phyloP scores from a whole-genome alignment of 2,797 vertebrate species.

The Arrhamphus sclerolepis region DNA sequence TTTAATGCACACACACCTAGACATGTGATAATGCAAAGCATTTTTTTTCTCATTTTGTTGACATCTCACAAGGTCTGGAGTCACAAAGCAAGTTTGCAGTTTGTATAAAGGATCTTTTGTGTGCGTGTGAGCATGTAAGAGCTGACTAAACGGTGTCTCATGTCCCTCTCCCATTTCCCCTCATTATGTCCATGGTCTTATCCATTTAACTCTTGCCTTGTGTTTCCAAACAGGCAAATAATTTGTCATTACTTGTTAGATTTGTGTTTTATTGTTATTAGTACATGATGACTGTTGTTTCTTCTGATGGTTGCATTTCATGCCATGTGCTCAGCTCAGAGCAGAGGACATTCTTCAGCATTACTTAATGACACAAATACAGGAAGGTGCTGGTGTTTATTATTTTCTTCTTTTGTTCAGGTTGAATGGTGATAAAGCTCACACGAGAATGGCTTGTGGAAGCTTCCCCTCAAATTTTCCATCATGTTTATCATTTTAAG shows the following conservation, averaged over 20 bases:
- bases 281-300: too few species aligned
- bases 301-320: conserved; percentile 21
- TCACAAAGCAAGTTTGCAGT: conserved; percentile 57
- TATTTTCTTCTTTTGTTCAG: conserved; percentile 2
- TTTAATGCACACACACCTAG: conserved; percentile 16
- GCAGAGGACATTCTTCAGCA: conserved; percentile 35
- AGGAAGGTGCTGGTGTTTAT: conserved; percentile 42
- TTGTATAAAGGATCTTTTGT: conserved; percentile 65
- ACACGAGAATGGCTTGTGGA: conserved; percentile 30
- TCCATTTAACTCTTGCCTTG: conserved; percentile 20
- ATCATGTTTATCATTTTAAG: conserved; percentile 21
- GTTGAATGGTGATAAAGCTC: conserved; percentile 24
- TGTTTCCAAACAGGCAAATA: conserved; percentile 6
- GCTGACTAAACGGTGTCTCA: conserved; percentile 37
- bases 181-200: conserved; percentile 22
- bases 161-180: conserved; percentile 36
- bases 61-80: conserved; percentile 72
- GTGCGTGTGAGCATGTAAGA: conserved; percentile 31
- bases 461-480: conserved; percentile 26
- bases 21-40: conserved; percentile 35
- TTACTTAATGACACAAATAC: conserved; percentile 27
- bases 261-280: background rate
- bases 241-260: background rate
- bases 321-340: conserved; percentile 13
- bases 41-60: conserved; percentile 58